Conservation (phyloP, 53 echinoderm and acorn worm species). For the Echinarachnius parma region DNA sequence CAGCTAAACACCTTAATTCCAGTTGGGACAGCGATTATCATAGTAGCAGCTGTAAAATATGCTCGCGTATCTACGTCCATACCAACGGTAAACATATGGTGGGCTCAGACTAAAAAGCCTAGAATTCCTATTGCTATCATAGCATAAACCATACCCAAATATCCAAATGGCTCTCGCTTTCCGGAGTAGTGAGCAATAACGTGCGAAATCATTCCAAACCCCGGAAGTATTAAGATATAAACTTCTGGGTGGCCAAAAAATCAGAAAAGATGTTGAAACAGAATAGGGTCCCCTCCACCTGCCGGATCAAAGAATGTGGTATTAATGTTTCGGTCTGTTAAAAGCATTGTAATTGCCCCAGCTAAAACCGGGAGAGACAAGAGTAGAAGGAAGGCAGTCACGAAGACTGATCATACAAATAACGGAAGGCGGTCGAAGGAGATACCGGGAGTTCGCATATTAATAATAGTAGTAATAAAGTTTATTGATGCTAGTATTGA, state of each 20-base stretch:
- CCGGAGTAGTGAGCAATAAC: constrained; percentile 68
- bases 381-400: constrained; percentile 46
- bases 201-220: constrained; percentile 77
- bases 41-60: constrained; percentile 73
- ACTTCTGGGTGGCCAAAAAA: constrained; percentile 85
- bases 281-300: constrained; percentile 72
- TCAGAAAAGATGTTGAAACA: constrained; percentile 76
- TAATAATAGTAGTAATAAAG: constrained; percentile 71
- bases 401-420: constrained; percentile 63
- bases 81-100: constrained; percentile 83
- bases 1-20: constrained; percentile 88
- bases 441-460: constrained; percentile 76
- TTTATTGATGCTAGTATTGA: constrained; percentile 73
- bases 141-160: constrained; percentile 74
- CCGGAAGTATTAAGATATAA: constrained; percentile 69
- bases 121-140: constrained; percentile 65
- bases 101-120: constrained; percentile 79
- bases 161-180: constrained; percentile 75
- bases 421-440: constrained; percentile 63
- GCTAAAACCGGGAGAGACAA: constrained; percentile 65
- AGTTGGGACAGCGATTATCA: constrained; percentile 74
- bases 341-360: constrained; percentile 70
- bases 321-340: constrained; percentile 72
- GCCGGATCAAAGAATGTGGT: constrained; percentile 78
- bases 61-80: constrained; percentile 81